Base-by-base conservation (phyloP, 2,888 invertebrate genomes). In the Lithophane ornitopus region DNA sequence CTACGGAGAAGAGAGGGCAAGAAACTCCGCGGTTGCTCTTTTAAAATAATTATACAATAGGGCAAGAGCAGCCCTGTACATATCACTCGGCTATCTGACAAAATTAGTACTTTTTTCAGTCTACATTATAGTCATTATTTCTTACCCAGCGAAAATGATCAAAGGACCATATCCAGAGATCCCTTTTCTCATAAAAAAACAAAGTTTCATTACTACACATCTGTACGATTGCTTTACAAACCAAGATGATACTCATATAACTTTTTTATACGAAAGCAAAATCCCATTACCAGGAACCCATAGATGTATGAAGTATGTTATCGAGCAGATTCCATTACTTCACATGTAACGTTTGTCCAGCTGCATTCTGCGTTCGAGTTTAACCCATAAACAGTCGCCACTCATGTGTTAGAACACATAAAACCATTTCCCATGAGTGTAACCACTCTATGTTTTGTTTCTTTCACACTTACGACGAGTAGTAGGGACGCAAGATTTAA, bases 371-470 rank as follows among this genome's bases (percentile, higher is more conserved):
- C 79, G 67, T 54, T 67, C 67, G 67, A 76, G 78, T 79, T 81
- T 77, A 86, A 80, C 76, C 79, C 83, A 85, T 88, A 87, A 85
- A 86, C 78, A 83, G 70, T 71, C 78, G 70, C 81, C 74, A 84
- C 80, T 75, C 89, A 89, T 89, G 85, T 89, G 91, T 89, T 88
- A 75, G 82, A 85, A 83, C 80, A 82, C 84, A 88, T 90, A 91
- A 91, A 91, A 89, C 86, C 46, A 85, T 85, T 91, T 90, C 92
- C 88, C 92, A 90, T 89, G 89, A 84, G 82, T 75, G 41, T 63
- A 46, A 76, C 67, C 73, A 85, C 74, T 69, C 34, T 66, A 54
- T 78, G 66, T 70, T 67, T 56, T 78, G 65, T 86, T 76, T 68
- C 78, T 74, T 56, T 85, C 67, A 12, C 80, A 75, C 81, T 80